Evolutionary conservation across 2,113 vertebrate genomes (phyloP).

Genomic region (Eudorcas thomsonii): DNA sequence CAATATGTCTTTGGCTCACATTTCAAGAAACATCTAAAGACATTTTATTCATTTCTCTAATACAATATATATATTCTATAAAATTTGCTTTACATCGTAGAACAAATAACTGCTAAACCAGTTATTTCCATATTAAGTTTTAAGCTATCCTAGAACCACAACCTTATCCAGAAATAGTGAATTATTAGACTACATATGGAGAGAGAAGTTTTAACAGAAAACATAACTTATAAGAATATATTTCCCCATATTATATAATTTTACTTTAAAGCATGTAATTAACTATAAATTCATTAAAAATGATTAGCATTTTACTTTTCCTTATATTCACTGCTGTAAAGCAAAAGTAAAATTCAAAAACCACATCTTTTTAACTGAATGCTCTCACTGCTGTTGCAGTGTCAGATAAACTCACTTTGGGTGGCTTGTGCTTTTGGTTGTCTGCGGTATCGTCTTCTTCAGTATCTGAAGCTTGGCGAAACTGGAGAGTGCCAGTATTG

Average conservation of each 20-base stretch:
- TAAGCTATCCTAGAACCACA: neutral
- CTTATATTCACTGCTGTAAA: neutral
- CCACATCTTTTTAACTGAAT: neutral
- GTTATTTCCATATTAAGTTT: neutral
- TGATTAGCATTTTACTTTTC: conserved; percentile 19
- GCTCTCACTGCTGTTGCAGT: neutral
- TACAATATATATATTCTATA: neutral
- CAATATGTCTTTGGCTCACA: neutral
- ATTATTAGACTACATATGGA: neutral
- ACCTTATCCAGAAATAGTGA: neutral
- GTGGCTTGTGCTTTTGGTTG: conserved; percentile 86
- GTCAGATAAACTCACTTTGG: conserved; percentile 85
- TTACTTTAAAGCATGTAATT: neutral
- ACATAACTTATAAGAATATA: neutral
- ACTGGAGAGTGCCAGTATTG: conserved; percentile 97
- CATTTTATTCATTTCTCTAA: neutral
- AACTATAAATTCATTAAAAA: neutral
- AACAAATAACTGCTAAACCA: neutral
- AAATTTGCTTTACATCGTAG: neutral
- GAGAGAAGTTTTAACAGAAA: neutral
- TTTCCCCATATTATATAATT: neutral
- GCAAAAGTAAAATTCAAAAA: neutral
- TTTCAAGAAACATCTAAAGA: neutral
- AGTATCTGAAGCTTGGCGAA: conserved; percentile 94
- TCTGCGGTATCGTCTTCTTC: conserved; percentile 89